Conservation (phyloP, 2,113 vertebrate species). For the Pholis gunnellus region DNA sequence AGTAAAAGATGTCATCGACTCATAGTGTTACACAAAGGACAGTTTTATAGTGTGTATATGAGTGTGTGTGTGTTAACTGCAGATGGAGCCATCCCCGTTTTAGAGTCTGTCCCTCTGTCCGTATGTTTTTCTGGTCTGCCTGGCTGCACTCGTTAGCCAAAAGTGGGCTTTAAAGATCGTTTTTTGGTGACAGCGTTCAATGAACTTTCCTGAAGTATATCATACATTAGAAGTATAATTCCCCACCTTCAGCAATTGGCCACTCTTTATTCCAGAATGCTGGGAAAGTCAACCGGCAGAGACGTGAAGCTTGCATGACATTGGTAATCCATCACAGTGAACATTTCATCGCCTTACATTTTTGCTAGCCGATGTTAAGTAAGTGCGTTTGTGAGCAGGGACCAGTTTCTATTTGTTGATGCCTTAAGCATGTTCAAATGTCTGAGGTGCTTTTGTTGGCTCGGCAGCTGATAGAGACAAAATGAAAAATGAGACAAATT, state of each 20-base stretch:
- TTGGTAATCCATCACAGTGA: conserved; percentile 22
- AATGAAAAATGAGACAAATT: not conserved
- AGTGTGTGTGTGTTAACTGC: conserved; percentile 9
- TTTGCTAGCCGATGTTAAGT: not conserved
- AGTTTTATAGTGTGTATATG: conserved; percentile 39
- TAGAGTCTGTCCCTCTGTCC: conserved; percentile 12
- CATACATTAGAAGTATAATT: not conserved
- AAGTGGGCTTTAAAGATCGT: not conserved
- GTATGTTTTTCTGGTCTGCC: not conserved
- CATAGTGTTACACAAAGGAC: conserved; percentile 65
- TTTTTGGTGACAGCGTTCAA: not conserved
- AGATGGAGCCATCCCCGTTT: conserved; percentile 29
- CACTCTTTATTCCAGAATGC: not conserved
- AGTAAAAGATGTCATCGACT: conserved; percentile 67
- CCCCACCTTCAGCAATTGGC: not conserved
- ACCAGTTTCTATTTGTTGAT: not conserved
- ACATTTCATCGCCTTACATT: conserved; percentile 20
- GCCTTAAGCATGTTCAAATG: not conserved
- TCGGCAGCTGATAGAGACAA: too few species aligned
- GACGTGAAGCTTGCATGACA: not conserved
- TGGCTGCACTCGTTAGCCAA: not conserved
- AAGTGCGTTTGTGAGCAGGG: conserved; percentile 1
- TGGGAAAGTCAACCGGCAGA: conserved; percentile 18
- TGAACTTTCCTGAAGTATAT: not conserved
- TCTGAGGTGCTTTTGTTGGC: not conserved